phyloP scores from a whole-genome alignment of 2,888 invertebrate genomes.

The Maniola hyperantus region DNA sequence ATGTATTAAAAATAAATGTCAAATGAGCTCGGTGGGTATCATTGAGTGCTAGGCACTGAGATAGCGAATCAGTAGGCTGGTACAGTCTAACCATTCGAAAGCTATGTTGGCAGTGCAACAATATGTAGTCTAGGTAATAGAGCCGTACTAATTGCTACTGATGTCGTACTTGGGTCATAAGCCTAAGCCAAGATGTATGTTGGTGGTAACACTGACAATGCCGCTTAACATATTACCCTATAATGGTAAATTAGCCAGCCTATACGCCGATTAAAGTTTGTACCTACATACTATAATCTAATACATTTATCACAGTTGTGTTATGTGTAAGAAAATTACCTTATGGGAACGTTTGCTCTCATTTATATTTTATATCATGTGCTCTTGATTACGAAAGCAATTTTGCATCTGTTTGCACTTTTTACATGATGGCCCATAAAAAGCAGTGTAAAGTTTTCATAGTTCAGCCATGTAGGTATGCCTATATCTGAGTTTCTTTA shows the following conservation, averaged over 20 bases:
- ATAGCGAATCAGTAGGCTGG: too few species aligned
- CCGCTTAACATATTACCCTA: conserved; percentile 6
- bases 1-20: too few species aligned
- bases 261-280: neutral
- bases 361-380: neutral
- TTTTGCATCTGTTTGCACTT: too few species aligned
- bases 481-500: too few species aligned
- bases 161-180: neutral
- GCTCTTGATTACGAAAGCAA: too few species aligned
- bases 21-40: too few species aligned
- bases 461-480: too few species aligned
- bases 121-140: neutral
- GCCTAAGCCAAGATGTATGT: conserved; percentile 19
- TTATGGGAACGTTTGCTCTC: neutral
- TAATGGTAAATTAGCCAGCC: conserved; percentile 14
- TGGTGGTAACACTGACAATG: neutral
- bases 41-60: too few species aligned
- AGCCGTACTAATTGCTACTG: conserved; percentile 14
- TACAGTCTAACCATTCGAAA: too few species aligned
- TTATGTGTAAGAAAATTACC: neutral
- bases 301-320: neutral
- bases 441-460: too few species aligned
- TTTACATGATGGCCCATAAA: too few species aligned
- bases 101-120: too few species aligned
- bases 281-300: neutral